Conservation (phyloP, 1,140 invertebrate species). For the Schlechtendalia chinensis region DNA sequence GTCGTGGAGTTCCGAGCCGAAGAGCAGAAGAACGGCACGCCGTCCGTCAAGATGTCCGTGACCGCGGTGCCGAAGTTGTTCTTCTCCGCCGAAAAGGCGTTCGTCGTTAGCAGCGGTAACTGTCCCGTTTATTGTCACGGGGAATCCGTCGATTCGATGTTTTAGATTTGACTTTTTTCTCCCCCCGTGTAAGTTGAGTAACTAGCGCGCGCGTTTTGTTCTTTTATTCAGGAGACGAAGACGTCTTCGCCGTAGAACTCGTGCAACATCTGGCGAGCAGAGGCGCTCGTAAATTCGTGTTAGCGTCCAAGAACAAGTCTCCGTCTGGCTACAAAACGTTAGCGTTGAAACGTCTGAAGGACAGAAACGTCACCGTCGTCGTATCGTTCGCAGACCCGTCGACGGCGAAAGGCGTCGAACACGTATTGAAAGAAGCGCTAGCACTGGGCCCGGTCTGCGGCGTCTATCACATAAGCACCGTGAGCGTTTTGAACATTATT, state of each 20-base stretch:
- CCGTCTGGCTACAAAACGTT: conserved; percentile 83
- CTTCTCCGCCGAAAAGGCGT: conserved; percentile 82
- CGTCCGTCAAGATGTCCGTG: conserved; percentile 62
- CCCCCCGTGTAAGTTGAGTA: neutral
- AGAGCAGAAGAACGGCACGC: conserved; percentile 60
- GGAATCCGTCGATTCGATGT: no score
- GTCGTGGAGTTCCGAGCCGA: conserved; percentile 81
- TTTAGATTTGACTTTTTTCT: no score
- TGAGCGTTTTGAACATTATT: conserved; percentile 56
- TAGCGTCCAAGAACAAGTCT: conserved; percentile 84
- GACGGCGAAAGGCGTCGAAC: conserved; percentile 66
- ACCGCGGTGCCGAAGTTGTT: conserved; percentile 78
- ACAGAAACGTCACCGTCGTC: conserved; percentile 67
- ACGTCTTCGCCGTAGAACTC: conserved; percentile 93
- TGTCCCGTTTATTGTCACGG: no score
- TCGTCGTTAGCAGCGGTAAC: conserved; percentile 69
- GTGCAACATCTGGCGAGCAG: conserved; percentile 84
- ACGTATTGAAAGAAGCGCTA: conserved; percentile 68
- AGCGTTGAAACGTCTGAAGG: conserved; percentile 73
- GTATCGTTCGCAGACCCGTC: conserved; percentile 69
- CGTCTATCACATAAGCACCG: conserved; percentile 90
- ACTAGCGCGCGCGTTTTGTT: no score
- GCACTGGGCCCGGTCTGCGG: conserved; percentile 80
- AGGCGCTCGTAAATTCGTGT: conserved; percentile 78
- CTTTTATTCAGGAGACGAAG: conserved; percentile 64